Evolutionary conservation across 2,113 vertebrate genomes (phyloP), one percentile per base, ranked within the genome.

Genomic region (Cnemophilus loriae): DNA sequence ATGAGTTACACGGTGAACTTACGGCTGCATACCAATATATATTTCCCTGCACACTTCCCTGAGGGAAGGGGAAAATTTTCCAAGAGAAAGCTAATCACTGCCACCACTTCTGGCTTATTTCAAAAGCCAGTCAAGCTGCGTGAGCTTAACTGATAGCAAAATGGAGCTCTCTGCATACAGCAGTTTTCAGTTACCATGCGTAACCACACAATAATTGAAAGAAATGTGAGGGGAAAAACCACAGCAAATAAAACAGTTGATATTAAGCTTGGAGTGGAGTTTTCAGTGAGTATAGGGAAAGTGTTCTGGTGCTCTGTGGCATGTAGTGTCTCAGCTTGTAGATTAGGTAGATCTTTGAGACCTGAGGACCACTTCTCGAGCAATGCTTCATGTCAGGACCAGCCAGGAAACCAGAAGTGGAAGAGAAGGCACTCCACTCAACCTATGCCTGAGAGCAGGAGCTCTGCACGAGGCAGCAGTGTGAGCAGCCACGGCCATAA

Each of bases 1-100:
- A 35, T 23, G 33, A 82, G 32, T 56, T 85, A 41, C 8, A 0
- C 33, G 59, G 35, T 50, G 47, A 83, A 73, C 0, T 5, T 23
- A 57, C 27, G 74, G 68, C 71, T 87, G 42, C 85, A n/a, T 74
- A 86, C 55, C 68, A 95, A 14, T 22, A 22, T 22, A 22, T 86
- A 50, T 80, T 93, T 91, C 47, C 42, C 35, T 74, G 33, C 17
- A 59, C 30, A 3, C 3, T 90, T 90, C 47, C 63, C 82, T 16
- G 16, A 75, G 67, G 82, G 47, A 94, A 78, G 44, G 13, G 13
- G 12, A 80, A 88, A 88, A 70, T 52, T 92, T 91, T 91, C 76
- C 71, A 90, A 47, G 39, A 60, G 47, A 91, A 91, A 70, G 24
- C 24, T 91, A 77, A 88, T 75, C 71, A 52, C 67, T 88, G 87